These are phyloP conservation scores for Abramis brama DNA, from an alignment of 2,113 vertebrate species.

Conservation along the genomic window DNA sequence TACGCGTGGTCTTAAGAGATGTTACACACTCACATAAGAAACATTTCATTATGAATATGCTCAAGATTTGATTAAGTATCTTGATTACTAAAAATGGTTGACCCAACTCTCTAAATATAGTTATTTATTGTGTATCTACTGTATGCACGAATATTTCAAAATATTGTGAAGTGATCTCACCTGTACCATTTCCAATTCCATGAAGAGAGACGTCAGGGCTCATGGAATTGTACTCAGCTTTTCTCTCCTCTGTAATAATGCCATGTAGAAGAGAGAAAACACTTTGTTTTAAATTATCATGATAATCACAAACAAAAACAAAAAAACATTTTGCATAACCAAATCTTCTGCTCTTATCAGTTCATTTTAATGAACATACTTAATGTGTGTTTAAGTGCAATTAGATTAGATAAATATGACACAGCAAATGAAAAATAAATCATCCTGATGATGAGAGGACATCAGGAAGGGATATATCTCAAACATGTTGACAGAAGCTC, in stretches of 20 bases:
- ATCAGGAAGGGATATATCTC: background rate
- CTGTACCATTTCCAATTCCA: slow-evolving; percentile 83
- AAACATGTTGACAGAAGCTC: background rate
- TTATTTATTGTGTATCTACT: background rate
- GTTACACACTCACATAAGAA: background rate
- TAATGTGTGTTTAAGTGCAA: background rate
- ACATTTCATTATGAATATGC: background rate
- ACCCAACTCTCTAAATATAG: background rate
- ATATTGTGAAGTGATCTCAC: slow-evolving; percentile 71
- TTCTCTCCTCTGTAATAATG: slow-evolving; percentile 84
- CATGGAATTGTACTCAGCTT: slow-evolving; percentile 85
- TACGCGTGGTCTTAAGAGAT: background rate
- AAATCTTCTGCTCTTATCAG: background rate
- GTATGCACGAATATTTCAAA: background rate
- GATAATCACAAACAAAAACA: background rate
- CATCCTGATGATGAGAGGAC: background rate
- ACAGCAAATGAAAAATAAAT: background rate
- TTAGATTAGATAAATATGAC: background rate
- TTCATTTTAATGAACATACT: background rate
- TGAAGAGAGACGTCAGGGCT: slow-evolving; percentile 84
- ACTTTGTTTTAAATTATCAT: background rate
- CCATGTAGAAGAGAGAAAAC: slow-evolving; percentile 56
- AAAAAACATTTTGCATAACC: no score
- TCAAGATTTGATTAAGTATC: background rate
- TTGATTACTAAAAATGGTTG: background rate